These are phyloP conservation scores for Eupithecia inturbata DNA, from an alignment of 2,888 invertebrate species.

Conservation along the genomic window DNA sequence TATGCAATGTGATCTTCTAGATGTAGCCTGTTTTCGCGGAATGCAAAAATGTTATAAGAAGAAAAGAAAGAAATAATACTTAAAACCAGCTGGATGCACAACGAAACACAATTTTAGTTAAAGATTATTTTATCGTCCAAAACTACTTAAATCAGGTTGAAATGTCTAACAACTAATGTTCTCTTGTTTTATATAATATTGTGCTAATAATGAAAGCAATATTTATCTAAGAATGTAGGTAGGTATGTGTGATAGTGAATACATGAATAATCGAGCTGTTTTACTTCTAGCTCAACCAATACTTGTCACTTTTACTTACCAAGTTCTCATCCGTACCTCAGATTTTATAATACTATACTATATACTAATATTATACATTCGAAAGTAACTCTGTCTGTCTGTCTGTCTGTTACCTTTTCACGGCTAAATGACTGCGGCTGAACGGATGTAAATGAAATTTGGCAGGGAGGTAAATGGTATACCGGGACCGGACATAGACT, in stretches of 20 bases:
- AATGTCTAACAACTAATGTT: neutral
- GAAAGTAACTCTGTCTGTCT: no score
- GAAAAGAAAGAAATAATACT: neutral
- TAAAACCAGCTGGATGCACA: neutral
- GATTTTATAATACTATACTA: no score
- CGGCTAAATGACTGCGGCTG: no score
- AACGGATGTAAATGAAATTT: no score
- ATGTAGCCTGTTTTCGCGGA: constrained; percentile 52
- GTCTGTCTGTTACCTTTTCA: no score
- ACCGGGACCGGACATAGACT: no score
- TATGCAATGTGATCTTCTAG: constrained; percentile 81
- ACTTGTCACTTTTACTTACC: constrained; percentile 1
- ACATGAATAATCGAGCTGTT: neutral
- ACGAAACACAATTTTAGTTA: constrained; percentile 9
- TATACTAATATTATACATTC: no score
- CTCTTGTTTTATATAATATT: constrained; percentile 11
- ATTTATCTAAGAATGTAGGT: constrained; percentile 20
- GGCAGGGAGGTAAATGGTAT: no score
- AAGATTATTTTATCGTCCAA: neutral
- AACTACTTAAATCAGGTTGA: neutral
- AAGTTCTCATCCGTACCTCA: neutral
- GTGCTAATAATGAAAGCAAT: constrained; percentile 28
- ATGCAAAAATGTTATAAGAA: constrained; percentile 35
- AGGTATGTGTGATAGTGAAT: constrained; percentile 5
- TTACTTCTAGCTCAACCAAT: neutral